Evolutionary conservation across 2,888 invertebrate genomes (phyloP).

Genomic region (Meandrusa payeni): DNA sequence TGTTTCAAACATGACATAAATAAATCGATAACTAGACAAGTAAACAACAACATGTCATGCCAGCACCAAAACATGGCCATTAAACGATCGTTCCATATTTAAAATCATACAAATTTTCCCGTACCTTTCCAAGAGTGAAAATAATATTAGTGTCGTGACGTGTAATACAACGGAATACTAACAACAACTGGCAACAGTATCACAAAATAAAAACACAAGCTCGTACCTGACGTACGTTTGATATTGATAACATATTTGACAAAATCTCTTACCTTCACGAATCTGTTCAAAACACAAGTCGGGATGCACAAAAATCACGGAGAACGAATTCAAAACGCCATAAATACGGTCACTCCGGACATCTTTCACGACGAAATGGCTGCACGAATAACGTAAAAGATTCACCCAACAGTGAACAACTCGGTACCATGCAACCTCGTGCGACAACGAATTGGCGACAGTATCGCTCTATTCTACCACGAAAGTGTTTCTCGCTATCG

Average conservation of each 20-base stretch:
- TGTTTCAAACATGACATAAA: constrained; percentile 1
- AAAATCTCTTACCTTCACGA: constrained; percentile 51
- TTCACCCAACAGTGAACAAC: constrained; percentile 49
- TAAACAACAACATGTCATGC: constrained; percentile 4
- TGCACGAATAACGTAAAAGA: constrained; percentile 69
- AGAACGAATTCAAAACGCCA: constrained; percentile 64
- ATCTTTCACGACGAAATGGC: constrained; percentile 71
- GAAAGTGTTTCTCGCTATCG: constrained; percentile 48
- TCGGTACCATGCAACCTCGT: constrained; percentile 47
- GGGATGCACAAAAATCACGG: constrained; percentile 57
- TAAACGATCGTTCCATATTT: neutral
- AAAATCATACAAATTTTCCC: constrained; percentile 9
- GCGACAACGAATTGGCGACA: constrained; percentile 40
- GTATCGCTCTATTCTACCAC: constrained; percentile 31
- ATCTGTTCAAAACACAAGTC: constrained; percentile 45
- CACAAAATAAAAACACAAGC: constrained; percentile 1
- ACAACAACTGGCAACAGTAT: constrained; percentile 14
- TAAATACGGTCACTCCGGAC: constrained; percentile 61
- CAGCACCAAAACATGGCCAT: neutral
- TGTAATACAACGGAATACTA: constrained; percentile 14
- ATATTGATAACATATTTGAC: constrained; percentile 10
- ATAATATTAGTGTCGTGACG: constrained; percentile 16
- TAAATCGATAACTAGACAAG: neutral
- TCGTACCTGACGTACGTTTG: constrained; percentile 10
- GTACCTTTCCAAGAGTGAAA: constrained; percentile 8